phyloP scores from a whole-genome alignment of 2,113 vertebrate genomes.

The Puffinus mauretanicus region DNA sequence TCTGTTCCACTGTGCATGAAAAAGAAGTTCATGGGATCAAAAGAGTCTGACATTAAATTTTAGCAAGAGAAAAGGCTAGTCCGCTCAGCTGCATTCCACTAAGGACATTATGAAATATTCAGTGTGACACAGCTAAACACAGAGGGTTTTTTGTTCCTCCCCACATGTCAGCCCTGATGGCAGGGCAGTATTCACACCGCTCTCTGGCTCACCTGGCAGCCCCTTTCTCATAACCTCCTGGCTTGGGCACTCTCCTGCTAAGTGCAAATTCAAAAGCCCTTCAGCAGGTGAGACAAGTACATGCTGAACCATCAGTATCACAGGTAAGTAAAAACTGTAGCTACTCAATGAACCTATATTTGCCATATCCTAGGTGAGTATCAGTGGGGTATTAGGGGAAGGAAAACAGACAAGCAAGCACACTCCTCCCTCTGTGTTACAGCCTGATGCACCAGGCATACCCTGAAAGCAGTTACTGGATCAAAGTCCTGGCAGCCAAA shows the following conservation, averaged over 20 bases:
- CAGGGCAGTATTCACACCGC: accelerated
- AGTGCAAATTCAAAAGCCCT: not conserved
- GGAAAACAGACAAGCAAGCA: not conserved
- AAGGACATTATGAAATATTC: not conserved
- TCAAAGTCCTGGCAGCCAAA: not conserved
- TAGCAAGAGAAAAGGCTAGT: not conserved
- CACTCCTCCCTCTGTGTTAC: not conserved
- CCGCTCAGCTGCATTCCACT: not conserved
- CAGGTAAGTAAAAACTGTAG: not conserved
- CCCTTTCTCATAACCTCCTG: not conserved
- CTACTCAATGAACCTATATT: not conserved
- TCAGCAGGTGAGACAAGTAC: not conserved
- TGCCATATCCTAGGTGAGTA: not conserved
- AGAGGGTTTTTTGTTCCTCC: not conserved
- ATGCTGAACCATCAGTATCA: not conserved
- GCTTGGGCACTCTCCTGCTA: not conserved
- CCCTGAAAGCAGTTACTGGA: not conserved
- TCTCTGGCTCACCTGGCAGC: not conserved
- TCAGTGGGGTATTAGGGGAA: not conserved
- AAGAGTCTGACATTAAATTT: not conserved
- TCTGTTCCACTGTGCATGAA: not conserved
- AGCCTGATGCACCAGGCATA: not conserved
- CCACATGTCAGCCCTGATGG: not conserved
- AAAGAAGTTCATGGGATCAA: not conserved
- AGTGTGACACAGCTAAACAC: not conserved